A percentile compares a stretch with the other conserved stretches of the same genome.
Evolutionary conservation across 1,140 invertebrate genomes (phyloP).

Genomic region (Sipha flava): DNA sequence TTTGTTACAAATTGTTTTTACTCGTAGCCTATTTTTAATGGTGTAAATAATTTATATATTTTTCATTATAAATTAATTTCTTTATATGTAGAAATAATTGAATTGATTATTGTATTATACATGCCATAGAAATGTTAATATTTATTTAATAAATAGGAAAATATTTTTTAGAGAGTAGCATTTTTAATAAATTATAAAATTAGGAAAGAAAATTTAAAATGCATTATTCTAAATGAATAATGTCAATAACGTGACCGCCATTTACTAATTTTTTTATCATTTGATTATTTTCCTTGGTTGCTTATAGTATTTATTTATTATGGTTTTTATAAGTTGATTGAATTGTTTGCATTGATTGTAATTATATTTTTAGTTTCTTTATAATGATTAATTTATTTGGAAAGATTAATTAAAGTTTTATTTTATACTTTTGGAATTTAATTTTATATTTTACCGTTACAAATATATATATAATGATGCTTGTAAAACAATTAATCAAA

Average conservation of each 20-base stretch:
- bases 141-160: constrained; percentile 25
- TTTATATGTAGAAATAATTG: constrained; percentile 10
- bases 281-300: neutral
- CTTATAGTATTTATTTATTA: constrained; percentile 5
- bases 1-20: constrained; percentile 26
- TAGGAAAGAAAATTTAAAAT: neutral
- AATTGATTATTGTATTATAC: constrained; percentile 4
- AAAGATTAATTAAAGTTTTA: constrained; percentile 31
- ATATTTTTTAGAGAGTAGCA: constrained; percentile 24
- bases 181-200: constrained; percentile 9
- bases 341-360: constrained; percentile 21
- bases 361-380: constrained; percentile 25
- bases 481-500: constrained; percentile 6
- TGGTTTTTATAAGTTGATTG: neutral
- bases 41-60: constrained; percentile 31
- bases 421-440: constrained; percentile 26
- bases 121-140: constrained; percentile 28
- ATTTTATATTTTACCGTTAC: constrained; percentile 8
- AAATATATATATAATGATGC: neutral
- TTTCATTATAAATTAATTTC: constrained; percentile 16
- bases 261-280: constrained; percentile 20
- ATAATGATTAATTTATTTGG: constrained; percentile 19
- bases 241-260: neutral
- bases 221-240: neutral
- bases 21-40: neutral